Evolutionary conservation across 1,140 invertebrate genomes (phyloP).

Genomic region (Heliothis subflexa): DNA sequence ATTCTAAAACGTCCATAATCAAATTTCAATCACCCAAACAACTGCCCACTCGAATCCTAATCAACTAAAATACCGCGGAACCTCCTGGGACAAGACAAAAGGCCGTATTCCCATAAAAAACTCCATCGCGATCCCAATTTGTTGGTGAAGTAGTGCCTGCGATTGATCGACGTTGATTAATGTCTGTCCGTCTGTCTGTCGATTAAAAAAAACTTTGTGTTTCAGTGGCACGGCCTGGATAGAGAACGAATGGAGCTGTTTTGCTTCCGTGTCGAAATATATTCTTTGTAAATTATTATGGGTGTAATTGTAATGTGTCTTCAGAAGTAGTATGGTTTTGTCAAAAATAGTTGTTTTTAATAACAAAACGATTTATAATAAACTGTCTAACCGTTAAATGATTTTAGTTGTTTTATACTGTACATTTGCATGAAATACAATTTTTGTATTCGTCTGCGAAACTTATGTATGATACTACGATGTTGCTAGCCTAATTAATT

Average conservation of each 20-base stretch:
- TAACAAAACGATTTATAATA: too few species aligned
- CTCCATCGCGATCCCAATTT: slow-evolving; percentile 59
- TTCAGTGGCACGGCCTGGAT: slow-evolving; percentile 70
- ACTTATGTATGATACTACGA: too few species aligned
- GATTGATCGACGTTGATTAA: slow-evolving; percentile 84
- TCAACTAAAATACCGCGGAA: slow-evolving; percentile 17
- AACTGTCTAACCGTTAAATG: too few species aligned
- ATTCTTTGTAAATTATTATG: not conserved
- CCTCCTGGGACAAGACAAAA: slow-evolving; percentile 44
- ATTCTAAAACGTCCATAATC: not conserved
- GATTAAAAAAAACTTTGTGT: slow-evolving; percentile 83
- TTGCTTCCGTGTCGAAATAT: not conserved
- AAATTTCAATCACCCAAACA: not conserved
- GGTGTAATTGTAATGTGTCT: too few species aligned
- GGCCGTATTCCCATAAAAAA: slow-evolving; percentile 47
- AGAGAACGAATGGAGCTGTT: slow-evolving; percentile 51
- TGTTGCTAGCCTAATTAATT: too few species aligned
- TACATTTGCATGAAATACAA: too few species aligned
- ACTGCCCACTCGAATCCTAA: slow-evolving; percentile 26
- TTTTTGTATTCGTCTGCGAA: too few species aligned
- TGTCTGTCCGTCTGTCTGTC: slow-evolving; percentile 78
- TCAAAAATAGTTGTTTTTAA: too few species aligned
- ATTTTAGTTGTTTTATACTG: too few species aligned
- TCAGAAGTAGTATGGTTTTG: too few species aligned
- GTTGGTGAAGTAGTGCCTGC: slow-evolving; percentile 57